phyloP scores from a whole-genome alignment of 2,797 vertebrate genomes.

The Anas bahamensis region DNA sequence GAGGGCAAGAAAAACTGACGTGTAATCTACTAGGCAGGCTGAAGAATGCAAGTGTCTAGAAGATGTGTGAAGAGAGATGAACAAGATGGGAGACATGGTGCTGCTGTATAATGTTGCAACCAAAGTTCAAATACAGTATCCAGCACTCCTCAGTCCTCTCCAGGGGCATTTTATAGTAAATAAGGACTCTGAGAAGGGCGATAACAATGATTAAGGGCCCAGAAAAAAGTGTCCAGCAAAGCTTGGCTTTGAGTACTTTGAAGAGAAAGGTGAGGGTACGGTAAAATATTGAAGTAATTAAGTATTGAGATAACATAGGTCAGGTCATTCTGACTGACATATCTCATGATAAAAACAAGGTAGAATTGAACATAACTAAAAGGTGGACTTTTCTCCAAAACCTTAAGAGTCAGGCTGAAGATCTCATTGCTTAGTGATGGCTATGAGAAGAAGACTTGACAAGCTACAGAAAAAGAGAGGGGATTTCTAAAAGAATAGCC shows the following conservation, averaged over 20 bases:
- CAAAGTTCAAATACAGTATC: not conserved
- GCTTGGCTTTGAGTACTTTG: not conserved
- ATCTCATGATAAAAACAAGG: not conserved
- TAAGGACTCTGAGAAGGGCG: not conserved
- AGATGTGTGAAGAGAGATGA: not conserved
- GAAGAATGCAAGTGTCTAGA: not conserved
- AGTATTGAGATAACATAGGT: not conserved
- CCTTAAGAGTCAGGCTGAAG: not conserved
- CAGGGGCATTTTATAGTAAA: not conserved
- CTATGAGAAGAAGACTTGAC: not conserved
- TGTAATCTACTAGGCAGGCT: not conserved
- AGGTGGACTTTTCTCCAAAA: not conserved
- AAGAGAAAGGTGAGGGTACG: not conserved
- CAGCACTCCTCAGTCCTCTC: not conserved
- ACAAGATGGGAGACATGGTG: fast-evolving
- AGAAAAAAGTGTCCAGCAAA: not conserved
- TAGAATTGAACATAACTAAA: not conserved
- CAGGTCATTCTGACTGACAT: not conserved
- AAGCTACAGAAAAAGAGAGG: not conserved
- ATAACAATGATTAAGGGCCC: not conserved
- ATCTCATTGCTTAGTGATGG: not conserved
- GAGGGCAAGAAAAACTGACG: constrained; percentile 35
- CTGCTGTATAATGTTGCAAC: not conserved
- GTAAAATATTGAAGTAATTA: not conserved
- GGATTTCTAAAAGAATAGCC: not conserved